Evolutionary conservation across 2,113 vertebrate genomes (phyloP), one percentile per base, ranked within the genome.

Genomic region (Mola mola): DNA sequence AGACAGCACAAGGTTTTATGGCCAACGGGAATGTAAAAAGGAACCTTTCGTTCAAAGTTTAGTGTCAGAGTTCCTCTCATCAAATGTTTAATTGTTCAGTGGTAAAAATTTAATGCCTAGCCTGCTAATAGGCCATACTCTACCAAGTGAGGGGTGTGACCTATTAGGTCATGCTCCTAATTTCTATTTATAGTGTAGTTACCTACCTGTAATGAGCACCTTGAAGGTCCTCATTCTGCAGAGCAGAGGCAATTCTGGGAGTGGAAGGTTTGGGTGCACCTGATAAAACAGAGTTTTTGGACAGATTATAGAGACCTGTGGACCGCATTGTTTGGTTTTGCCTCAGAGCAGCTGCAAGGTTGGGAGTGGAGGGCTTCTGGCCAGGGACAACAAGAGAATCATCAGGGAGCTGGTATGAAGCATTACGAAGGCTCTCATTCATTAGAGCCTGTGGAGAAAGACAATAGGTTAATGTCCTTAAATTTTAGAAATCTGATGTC

Each of bases 341-440:
- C 24, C 82, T 71, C 38, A 90, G 70, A 31, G 89, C 89, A 36
- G 46, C 25, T 8, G 72, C 2, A 21, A 89, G 80, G 66, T 77
- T 85, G 29, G 83, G 79, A 50, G 60, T 8, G 16, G 57, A 53
- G 8, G 82, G 86, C 28, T 66, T 79, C 63, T 88, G 86, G 16
- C 89, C 89, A 8, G 89, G 89, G 3, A 89, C 61, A 36, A 84
- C 4, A 24, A 90, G 33, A 40, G 87, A 13, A 25, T 80, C 87
- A 28, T 89, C 85, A 6, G 79, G 53, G 2, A 90, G 84, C 1
- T 8, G 74, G 66, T 88, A 92, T 16, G 86, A 69, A 17, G 86
- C 88, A 2, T 9, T 61, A 17, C 86, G 88, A 50, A 93, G 72
- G 46, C 78, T 25, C 6, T 63, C 2, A 48, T 91, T 92, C 10